phyloP scores from a whole-genome alignment of 2,888 invertebrate genomes.

The Kryphioiulus occultus region DNA sequence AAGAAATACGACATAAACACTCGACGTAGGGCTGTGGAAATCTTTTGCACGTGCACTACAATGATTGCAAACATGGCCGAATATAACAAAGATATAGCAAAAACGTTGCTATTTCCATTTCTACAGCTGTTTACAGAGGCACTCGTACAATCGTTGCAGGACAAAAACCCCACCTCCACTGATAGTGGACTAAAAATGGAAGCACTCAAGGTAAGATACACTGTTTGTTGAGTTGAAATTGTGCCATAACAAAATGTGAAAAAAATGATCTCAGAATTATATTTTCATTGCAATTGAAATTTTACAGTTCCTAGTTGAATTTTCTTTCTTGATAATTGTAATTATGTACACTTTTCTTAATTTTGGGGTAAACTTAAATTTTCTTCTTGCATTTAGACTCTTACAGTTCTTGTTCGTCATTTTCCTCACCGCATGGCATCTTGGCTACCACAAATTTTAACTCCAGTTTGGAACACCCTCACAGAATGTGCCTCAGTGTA shows the following conservation, averaged over 20 bases:
- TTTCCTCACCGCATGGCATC: constrained; percentile 70
- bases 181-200: constrained; percentile 73
- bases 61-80: constrained; percentile 67
- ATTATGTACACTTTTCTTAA: too few species aligned
- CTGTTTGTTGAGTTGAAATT: too few species aligned
- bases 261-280: too few species aligned
- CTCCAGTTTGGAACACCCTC: constrained; percentile 74
- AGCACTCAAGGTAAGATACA: constrained; percentile 65
- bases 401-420: constrained; percentile 71
- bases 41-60: constrained; percentile 71
- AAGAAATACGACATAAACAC: constrained; percentile 70
- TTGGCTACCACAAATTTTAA: constrained; percentile 70
- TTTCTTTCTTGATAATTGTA: too few species aligned
- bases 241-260: too few species aligned
- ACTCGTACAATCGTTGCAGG: constrained; percentile 68
- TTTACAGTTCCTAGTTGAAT: too few species aligned
- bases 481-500: constrained; percentile 71
- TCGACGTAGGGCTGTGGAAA: constrained; percentile 72
- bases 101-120: constrained; percentile 71
- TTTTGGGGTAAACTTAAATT: too few species aligned
- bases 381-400: constrained; percentile 59
- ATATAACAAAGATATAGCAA: constrained; percentile 65
- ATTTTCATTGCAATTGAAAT: too few species aligned
- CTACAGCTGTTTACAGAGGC: constrained; percentile 73
- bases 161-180: constrained; percentile 66